These are phyloP conservation scores for Drosophila mauritiana DNA, from an alignment of 1,140 invertebrate genomes.

Conservation along the genomic window DNA sequence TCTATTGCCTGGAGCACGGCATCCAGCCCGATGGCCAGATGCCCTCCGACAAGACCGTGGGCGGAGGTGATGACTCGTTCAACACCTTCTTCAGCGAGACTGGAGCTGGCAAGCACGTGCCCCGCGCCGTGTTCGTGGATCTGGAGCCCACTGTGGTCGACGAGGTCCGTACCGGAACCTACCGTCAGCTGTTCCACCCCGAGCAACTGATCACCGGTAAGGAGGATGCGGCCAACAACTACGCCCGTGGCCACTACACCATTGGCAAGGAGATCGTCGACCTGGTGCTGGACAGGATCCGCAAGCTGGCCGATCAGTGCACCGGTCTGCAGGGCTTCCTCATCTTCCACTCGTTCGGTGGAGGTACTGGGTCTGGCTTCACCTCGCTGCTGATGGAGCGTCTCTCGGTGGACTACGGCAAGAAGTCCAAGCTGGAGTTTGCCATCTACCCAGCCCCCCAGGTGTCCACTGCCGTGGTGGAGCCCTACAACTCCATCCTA, in stretches of 20 bases:
- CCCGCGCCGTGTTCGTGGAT: constrained; percentile 7
- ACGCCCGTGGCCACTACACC: constrained; percentile 9
- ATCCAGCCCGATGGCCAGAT: constrained; percentile 16
- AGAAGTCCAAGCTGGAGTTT: constrained; percentile 15
- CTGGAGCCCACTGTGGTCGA: constrained; percentile 9
- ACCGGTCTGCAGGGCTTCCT: constrained; percentile 9
- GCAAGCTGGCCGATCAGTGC: constrained; percentile 12
- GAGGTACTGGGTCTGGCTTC: constrained; percentile 3
- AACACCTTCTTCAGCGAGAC: constrained; percentile 15
- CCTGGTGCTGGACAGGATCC: constrained; percentile 4
- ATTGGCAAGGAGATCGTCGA: constrained; percentile 11
- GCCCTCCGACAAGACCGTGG: constrained; percentile 6
- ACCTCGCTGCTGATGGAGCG: constrained; percentile 13
- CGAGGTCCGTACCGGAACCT: constrained; percentile 4
- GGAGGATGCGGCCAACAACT: constrained; percentile 10
- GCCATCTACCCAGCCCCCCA: constrained; percentile 2
- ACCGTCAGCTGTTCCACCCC: constrained; percentile 10
- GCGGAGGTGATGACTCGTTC: constrained; percentile 5
- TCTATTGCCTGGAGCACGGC: constrained; percentile 9
- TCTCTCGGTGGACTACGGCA: constrained; percentile 6
- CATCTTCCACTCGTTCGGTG: constrained; percentile 12
- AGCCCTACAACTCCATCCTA: constrained; percentile 12
- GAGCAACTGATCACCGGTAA: constrained; percentile 10
- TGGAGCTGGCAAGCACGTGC: constrained; percentile 5
- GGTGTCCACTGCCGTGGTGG: constrained; percentile 10